Evolutionary conservation across 2,888 invertebrate genomes (phyloP).

Genomic region (Pristionchus mayeri): DNA sequence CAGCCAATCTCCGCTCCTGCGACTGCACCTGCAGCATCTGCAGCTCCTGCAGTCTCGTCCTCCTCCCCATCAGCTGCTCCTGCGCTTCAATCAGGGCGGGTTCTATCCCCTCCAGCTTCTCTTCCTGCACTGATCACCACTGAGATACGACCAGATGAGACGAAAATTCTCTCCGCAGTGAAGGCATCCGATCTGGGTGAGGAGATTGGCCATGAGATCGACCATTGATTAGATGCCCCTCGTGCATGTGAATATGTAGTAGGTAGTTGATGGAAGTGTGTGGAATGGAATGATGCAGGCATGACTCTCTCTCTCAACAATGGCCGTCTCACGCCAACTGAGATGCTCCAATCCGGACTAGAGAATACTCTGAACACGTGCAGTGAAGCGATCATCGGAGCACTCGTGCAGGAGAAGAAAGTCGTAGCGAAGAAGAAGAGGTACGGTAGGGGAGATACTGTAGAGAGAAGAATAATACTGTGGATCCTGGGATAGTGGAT

Average conservation of each 20-base stretch:
- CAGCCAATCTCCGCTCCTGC: not conserved
- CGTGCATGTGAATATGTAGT: not conserved
- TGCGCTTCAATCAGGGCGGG: not conserved
- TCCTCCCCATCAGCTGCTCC: not conserved
- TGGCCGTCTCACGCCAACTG: slow-evolving; percentile 42
- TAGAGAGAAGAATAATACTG: not conserved
- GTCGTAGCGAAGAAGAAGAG: slow-evolving; percentile 8
- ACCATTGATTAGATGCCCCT: not conserved
- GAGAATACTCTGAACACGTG: slow-evolving; percentile 39
- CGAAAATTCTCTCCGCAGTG: not conserved
- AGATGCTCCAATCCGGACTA: slow-evolving; percentile 41
- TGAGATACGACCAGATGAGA: slow-evolving; percentile 31
- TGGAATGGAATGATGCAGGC: not conserved
- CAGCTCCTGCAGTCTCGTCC: not conserved
- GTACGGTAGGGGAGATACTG: not conserved
- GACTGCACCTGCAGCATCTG: not conserved
- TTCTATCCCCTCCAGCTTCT: not conserved
- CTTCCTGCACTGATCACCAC: not conserved
- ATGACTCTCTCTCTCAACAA: slow-evolving; percentile 24
- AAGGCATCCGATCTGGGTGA: slow-evolving; percentile 42
- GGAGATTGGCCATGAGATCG: not conserved
- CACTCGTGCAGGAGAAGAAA: slow-evolving; percentile 35
- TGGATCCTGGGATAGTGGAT: not conserved
- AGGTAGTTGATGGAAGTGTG: not conserved
- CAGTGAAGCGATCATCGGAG: slow-evolving; percentile 46